These are phyloP conservation scores for Thermophis baileyi DNA, from an alignment of 2,113 vertebrate genomes.

Conservation along the genomic window DNA sequence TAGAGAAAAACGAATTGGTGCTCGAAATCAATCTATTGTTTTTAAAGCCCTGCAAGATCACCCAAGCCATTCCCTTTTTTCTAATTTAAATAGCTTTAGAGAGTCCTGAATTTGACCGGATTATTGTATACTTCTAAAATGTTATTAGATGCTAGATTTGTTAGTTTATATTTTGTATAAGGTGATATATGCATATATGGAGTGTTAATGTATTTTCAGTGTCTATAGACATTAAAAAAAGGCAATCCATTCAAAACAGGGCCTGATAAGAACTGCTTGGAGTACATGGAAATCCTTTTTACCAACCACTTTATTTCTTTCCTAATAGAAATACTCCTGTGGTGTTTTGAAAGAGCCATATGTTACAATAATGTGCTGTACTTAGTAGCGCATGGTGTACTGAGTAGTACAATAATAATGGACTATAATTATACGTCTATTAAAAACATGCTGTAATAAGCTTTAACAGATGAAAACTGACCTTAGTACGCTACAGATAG, in stretches of 20 bases:
- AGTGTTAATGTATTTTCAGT: not conserved
- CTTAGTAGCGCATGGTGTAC: not conserved
- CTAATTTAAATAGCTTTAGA: not conserved
- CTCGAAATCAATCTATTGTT: not conserved
- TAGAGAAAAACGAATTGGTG: not conserved
- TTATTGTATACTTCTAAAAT: not conserved
- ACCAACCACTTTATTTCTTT: not conserved
- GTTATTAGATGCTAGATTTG: not conserved
- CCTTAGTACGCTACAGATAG: slow-evolving; percentile 16
- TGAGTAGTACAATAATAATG: not conserved
- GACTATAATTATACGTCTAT: not conserved
- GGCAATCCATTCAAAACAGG: not conserved
- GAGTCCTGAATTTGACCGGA: not conserved
- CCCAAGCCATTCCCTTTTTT: not conserved
- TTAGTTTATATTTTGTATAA: not conserved
- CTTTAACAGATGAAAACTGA: slow-evolving; percentile 20
- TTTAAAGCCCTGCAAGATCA: not conserved
- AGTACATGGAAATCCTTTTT: not conserved
- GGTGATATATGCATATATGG: not conserved
- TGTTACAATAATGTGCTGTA: not conserved
- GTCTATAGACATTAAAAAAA: not conserved
- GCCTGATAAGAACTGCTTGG: not conserved
- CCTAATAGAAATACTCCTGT: not conserved
- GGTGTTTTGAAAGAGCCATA: not conserved
- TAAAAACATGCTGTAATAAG: not conserved